These are phyloP conservation scores for Mystacornis crossleyi DNA, from an alignment of 2,113 vertebrate species.

Conservation along the genomic window DNA sequence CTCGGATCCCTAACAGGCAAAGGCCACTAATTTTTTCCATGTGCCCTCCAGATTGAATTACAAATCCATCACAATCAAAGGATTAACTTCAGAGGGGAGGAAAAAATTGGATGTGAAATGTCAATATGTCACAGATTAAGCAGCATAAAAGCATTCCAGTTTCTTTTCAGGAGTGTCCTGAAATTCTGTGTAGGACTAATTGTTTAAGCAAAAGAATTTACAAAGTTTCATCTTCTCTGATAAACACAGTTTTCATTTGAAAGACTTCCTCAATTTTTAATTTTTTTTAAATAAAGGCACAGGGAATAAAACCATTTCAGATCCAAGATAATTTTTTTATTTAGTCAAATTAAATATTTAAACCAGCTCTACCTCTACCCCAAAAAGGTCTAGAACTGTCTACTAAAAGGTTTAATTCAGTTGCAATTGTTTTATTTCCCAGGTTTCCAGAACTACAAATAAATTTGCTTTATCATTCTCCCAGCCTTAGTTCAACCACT, in stretches of 20 bases:
- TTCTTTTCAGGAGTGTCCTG: background rate
- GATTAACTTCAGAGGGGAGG: background rate
- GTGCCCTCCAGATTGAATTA: background rate
- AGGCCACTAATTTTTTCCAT: background rate
- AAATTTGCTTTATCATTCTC: background rate
- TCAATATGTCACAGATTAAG: background rate
- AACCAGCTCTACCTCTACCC: background rate
- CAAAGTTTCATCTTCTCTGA: background rate
- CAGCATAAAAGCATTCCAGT: background rate
- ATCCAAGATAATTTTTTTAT: background rate
- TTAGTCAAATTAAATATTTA: background rate
- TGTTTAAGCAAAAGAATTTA: background rate
- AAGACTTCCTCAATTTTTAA: background rate
- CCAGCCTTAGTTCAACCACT: background rate
- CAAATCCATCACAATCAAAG: background rate
- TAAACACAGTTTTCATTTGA: background rate
- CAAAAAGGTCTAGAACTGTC: background rate
- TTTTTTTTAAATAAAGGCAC: background rate
- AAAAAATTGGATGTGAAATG: background rate
- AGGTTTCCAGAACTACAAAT: background rate
- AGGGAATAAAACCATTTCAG: background rate
- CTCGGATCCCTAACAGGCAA: background rate
- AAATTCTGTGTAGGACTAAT: background rate
- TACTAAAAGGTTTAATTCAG: background rate
- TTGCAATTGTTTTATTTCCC: background rate